Conservation (phyloP, 2,797 vertebrate species). For the Halcyon leucocephala region DNA sequence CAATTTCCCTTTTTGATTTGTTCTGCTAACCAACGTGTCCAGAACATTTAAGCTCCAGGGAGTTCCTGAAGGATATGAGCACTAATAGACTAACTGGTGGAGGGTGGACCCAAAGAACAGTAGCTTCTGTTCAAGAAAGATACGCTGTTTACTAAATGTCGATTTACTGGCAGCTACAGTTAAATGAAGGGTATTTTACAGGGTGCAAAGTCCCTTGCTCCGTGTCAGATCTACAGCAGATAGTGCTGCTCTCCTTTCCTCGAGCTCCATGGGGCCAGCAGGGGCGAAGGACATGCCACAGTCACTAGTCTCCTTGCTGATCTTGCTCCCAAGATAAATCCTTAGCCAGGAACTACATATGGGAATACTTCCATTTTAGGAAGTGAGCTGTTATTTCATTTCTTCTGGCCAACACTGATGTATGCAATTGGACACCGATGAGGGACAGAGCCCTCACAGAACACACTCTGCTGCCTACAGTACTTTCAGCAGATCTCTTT, state of each 20-base stretch:
- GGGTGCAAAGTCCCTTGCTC: not conserved
- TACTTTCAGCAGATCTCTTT: not conserved
- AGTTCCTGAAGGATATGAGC: not conserved
- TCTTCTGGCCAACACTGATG: not conserved
- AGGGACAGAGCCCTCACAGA: not conserved
- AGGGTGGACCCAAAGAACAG: not conserved
- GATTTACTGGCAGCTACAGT: not conserved
- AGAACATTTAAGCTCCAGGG: not conserved
- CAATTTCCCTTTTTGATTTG: not conserved
- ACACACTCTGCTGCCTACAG: not conserved
- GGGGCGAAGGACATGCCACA: not conserved
- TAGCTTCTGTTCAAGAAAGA: not conserved
- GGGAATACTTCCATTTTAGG: slow-evolving; percentile 26
- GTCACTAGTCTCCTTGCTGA: not conserved
- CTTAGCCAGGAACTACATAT: not conserved
- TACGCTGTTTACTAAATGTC: not conserved
- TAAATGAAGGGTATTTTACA: not conserved
- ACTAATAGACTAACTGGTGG: not conserved
- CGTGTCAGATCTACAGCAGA: not conserved
- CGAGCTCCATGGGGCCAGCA: not conserved
- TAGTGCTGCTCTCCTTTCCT: not conserved
- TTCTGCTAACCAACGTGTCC: not conserved
- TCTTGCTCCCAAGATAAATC: not conserved
- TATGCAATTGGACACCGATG: not conserved
- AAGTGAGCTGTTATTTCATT: not conserved